Percentiles rank a stretch among this genome's conserved stretches.
Evolutionary conservation across 2,888 invertebrate genomes (phyloP).

Genomic region (Ceratothoa steindachneri): DNA sequence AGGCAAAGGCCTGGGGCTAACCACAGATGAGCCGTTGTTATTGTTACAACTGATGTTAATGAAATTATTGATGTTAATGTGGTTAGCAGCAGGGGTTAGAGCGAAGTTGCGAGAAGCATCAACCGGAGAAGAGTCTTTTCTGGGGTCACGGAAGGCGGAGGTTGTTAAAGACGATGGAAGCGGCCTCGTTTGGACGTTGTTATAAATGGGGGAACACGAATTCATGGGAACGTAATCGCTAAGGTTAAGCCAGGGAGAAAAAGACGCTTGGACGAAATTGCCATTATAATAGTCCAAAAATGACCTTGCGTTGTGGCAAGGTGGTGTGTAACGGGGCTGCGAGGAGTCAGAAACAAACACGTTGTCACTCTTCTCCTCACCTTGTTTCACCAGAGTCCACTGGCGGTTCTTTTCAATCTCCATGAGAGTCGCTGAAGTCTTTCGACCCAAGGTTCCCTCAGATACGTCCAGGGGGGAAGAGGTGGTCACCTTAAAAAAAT

Average conservation of each 20-base stretch:
- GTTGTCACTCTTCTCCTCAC: too few relatives aligned
- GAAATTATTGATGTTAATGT: conserved; percentile 3
- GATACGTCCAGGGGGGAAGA: conserved; percentile 52
- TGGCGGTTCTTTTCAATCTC: conserved; percentile 85
- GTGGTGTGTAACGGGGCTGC: not conserved
- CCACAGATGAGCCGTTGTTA: not conserved
- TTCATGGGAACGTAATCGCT: not conserved
- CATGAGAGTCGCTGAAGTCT: conserved; percentile 78
- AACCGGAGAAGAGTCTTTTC: not conserved
- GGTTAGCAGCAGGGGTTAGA: not conserved
- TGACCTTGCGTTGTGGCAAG: too few relatives aligned
- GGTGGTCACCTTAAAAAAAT: conserved; percentile 28
- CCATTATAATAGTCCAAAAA: too few relatives aligned
- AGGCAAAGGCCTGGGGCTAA: not conserved
- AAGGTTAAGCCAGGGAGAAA: too few relatives aligned
- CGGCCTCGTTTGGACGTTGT: too few relatives aligned
- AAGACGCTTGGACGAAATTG: too few relatives aligned
- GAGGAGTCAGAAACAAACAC: too few relatives aligned
- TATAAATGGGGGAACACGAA: not conserved
- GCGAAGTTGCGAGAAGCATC: not conserved
- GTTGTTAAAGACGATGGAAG: not conserved
- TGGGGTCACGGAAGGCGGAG: not conserved
- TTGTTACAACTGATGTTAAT: not conserved
- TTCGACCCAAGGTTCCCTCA: conserved; percentile 63
- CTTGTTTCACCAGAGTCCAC: conserved; percentile 82